Evolutionary conservation across 2,888 invertebrate genomes (phyloP).

Genomic region (Formica aserva): DNA sequence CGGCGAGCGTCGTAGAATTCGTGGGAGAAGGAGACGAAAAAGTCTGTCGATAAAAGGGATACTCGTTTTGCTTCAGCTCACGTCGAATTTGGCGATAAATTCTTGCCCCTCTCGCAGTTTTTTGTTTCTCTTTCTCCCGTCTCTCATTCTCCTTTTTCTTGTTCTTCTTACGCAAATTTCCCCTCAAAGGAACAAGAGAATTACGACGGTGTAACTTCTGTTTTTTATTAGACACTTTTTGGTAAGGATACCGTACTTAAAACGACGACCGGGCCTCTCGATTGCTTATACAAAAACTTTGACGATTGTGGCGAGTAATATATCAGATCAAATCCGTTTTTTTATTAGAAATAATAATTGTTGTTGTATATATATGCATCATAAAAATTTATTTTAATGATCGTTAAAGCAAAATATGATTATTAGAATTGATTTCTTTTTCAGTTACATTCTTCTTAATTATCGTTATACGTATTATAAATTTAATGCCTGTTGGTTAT

Average conservation of each 20-base stretch:
- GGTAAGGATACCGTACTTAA: constrained; percentile 23
- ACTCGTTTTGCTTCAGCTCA: constrained; percentile 64
- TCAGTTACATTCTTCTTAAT: background rate
- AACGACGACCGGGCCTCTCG: background rate
- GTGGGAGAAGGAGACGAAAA: constrained; percentile 39
- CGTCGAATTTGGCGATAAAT: constrained; percentile 67
- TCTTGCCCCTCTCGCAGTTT: background rate
- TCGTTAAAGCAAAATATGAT: background rate
- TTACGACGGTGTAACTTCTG: constrained; percentile 45
- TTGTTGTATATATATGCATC: background rate
- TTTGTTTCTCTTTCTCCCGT: background rate
- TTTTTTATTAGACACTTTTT: constrained; percentile 44
- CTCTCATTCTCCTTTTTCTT: background rate
- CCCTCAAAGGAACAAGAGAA: constrained; percentile 41
- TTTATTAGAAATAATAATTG: constrained; percentile 21
- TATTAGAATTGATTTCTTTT: background rate
- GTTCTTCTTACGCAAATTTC: constrained; percentile 54
- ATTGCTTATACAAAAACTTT: constrained; percentile 45
- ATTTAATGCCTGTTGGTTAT: background rate
- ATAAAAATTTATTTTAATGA: background rate
- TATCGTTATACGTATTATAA: background rate
- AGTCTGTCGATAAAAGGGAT: constrained; percentile 68
- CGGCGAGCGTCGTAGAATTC: constrained; percentile 61
- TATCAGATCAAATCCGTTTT: background rate
- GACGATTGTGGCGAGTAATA: constrained; percentile 15